phyloP scores from a whole-genome alignment of 2,797 vertebrate genomes.

The Muscicapa striata region DNA sequence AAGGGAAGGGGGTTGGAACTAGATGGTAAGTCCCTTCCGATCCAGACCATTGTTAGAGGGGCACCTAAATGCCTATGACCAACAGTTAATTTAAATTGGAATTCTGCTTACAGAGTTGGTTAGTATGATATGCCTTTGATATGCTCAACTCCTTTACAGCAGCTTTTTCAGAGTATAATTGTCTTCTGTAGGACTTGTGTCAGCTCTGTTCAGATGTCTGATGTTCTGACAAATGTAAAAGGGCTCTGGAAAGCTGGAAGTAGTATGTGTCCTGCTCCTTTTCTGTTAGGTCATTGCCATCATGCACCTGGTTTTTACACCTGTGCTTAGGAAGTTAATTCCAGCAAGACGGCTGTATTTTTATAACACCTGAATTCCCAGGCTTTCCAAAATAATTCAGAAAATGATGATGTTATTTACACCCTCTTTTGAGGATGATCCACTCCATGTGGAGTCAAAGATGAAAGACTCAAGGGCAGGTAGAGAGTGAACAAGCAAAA shows the following conservation, averaged over 20 bases:
- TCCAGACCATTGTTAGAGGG: neutral
- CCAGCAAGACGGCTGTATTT: neutral
- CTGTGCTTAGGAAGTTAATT: neutral
- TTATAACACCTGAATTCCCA: neutral
- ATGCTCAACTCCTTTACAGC: neutral
- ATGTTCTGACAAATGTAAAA: neutral
- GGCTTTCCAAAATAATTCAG: neutral
- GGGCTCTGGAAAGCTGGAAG: neutral
- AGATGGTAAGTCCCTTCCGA: neutral
- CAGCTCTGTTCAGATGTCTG: neutral
- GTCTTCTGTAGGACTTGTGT: neutral
- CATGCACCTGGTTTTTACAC: neutral
- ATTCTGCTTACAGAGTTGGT: neutral
- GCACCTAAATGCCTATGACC: neutral
- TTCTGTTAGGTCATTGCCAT: neutral
- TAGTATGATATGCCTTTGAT: neutral
- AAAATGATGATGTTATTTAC: neutral
- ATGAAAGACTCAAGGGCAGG: neutral
- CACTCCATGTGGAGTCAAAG: neutral
- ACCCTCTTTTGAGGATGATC: neutral
- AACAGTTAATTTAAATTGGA: neutral
- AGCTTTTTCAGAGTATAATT: neutral
- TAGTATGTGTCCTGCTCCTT: neutral
- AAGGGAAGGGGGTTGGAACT: neutral
- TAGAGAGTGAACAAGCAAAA: neutral